Evolutionary conservation across 2,888 invertebrate genomes (phyloP), one percentile per base, ranked within the genome.

Genomic region (Ferdinandea cuprea): DNA sequence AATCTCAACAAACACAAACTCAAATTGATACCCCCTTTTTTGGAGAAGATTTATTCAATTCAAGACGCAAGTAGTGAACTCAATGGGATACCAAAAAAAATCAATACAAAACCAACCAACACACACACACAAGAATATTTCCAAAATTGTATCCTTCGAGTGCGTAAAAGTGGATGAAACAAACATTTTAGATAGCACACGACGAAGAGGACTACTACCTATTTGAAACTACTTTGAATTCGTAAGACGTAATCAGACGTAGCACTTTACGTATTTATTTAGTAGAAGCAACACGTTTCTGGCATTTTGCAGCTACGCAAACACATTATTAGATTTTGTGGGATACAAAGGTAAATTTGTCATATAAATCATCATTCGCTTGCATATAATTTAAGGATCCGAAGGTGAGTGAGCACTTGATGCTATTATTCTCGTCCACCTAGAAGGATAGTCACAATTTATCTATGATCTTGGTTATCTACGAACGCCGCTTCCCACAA

Each of bases 321-420:
- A 72, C 77, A 77, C 72, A 77, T 77, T 72, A 77, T 77, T 77
- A 77, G 76, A 71, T 77, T 69, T 48, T 63, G 56, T 63, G 77
- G 56, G n/a, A n/a, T n/a, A n/a, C 61, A 61, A 69, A 77, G 76
- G 76, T 77, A 48, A 71, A 63, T 77, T 63, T 77, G 61, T 61
- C 61, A 63, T 56, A n/a, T n/a, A n/a, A n/a, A n/a, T n/a, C n/a
- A n/a, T n/a, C n/a, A n/a, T n/a, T n/a, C n/a, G n/a, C n/a, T n/a
- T n/a, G n/a, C n/a, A n/a, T n/a, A n/a, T n/a, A n/a, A n/a, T n/a
- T n/a, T n/a, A n/a, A n/a, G n/a, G n/a, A n/a, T n/a, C n/a, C n/a
- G n/a, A n/a, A n/a, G n/a, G n/a, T n/a, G n/a, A n/a, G n/a, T n/a
- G n/a, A n/a, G n/a, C n/a, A n/a, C n/a, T n/a, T n/a, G n/a, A n/a